These are phyloP conservation scores for Listrodromus nycthemerus DNA, from an alignment of 2,888 invertebrate species.

Conservation along the genomic window DNA sequence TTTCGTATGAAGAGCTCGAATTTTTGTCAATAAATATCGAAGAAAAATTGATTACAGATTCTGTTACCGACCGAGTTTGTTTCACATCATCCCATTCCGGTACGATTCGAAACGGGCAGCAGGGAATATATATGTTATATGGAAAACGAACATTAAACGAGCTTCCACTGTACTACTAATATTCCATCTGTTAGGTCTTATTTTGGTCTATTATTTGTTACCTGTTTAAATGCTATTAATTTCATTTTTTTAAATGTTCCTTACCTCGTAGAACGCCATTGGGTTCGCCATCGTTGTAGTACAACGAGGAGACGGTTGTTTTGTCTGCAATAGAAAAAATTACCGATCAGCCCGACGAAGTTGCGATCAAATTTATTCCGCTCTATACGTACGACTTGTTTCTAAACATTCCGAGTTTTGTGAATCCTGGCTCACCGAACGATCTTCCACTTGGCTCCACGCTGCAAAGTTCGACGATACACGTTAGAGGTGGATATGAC, in stretches of 20 bases:
- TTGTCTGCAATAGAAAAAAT: slow-evolving; percentile 83
- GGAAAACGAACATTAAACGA: too few species aligned
- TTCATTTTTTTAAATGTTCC: neutral
- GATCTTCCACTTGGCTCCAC: slow-evolving; percentile 88
- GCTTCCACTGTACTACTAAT: too few species aligned
- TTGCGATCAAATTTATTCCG: neutral
- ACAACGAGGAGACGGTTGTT: slow-evolving; percentile 84
- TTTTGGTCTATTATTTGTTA: too few species aligned
- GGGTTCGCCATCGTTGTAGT: slow-evolving; percentile 91
- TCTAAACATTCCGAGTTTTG: slow-evolving; percentile 85
- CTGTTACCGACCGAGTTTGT: too few species aligned
- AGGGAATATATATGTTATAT: too few species aligned
- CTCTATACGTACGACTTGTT: slow-evolving; percentile 55
- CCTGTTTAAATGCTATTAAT: neutral
- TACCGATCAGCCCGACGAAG: neutral
- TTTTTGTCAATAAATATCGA: too few species aligned
- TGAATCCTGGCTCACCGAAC: slow-evolving; percentile 79
- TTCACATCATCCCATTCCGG: too few species aligned
- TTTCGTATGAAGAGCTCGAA: too few species aligned
- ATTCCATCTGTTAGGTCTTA: too few species aligned
- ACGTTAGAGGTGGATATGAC: slow-evolving; percentile 22
- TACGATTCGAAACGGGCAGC: too few species aligned
- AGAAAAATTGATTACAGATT: too few species aligned
- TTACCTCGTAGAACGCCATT: slow-evolving; percentile 88
- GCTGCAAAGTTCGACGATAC: slow-evolving; percentile 84